These are phyloP conservation scores for Solenodon paradoxus DNA, from an alignment of 2,113 vertebrate species.

Conservation along the genomic window DNA sequence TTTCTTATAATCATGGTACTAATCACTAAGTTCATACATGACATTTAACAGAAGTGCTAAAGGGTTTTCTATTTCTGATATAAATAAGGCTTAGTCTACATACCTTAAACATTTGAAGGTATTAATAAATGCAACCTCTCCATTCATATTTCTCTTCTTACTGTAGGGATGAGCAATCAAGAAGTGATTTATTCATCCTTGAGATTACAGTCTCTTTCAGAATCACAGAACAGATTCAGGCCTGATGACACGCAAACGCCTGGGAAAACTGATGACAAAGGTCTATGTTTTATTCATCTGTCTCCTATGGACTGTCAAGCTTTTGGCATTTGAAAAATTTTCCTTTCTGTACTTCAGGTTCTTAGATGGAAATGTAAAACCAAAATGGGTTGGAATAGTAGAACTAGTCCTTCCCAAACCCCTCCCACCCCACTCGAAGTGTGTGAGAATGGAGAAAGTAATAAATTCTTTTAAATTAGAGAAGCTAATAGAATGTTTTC, in stretches of 20 bases:
- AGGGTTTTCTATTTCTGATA: background rate
- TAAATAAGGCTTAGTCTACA: background rate
- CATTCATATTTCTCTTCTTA: background rate
- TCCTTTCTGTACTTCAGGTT: background rate
- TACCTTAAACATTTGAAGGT: background rate
- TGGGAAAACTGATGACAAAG: background rate
- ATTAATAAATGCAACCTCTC: background rate
- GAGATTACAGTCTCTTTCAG: constrained; percentile 9
- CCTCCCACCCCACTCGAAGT: background rate
- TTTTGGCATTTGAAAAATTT: background rate
- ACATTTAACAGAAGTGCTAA: background rate
- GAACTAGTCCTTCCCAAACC: background rate
- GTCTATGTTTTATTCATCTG: background rate
- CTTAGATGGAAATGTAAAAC: background rate
- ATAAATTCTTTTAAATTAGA: background rate
- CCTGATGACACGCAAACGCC: background rate
- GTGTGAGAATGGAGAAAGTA: background rate
- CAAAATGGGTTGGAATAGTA: background rate
- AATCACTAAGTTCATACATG: background rate
- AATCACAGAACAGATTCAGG: background rate
- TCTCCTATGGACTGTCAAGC: background rate
- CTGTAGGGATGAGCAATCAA: constrained; percentile 26
- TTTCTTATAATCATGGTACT: background rate
- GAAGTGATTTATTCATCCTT: constrained; percentile 5
- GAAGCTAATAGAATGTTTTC: background rate